Evolutionary conservation across 2,113 vertebrate species (phyloP), one percentile per base, ranked within the genome.

Genomic region (Lanius ludovicianus): DNA sequence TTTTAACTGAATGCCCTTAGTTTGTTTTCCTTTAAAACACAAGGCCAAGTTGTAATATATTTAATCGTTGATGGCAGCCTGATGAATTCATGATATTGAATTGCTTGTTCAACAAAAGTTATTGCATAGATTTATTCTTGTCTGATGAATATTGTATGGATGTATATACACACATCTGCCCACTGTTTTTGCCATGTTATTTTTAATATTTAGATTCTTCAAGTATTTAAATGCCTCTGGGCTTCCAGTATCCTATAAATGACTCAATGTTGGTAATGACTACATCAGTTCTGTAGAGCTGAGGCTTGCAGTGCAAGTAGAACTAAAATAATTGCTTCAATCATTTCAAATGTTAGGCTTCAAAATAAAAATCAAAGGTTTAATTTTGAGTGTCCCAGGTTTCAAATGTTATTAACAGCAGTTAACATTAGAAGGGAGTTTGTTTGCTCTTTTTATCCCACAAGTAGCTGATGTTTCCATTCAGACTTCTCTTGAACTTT

Each of bases 191-290:
- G 33, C 63, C 23, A 25, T 81, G 39, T 62, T 92, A 56, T 90
- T 96, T 96, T 88, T 94, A 93, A 89, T 96, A 75, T 78, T 92
- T 86, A 81, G 90, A 67, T 84, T 90, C 52, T 95, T 82, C 46
- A 70, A 86, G 88, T 90, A 64, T 93, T 95, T 84, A 81, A 88
- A 92, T 95, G 85, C 90, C 92, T 96, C 60, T 96, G 80, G 95
- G 92, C 73, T 97, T 90, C 71, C 64, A 81, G 90, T 80, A 68
- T n/a, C 82, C 85, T 89, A 41, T 93, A 90, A 95, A 93, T 92
- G 55, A 81, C 80, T 93, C n/a, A 30, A 75, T 84, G 73, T 52
- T 92, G 60, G 80, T 94, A 95, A 95, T 95, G 79, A 88, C 79
- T 96, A 4, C 68, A 46, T 93, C 55, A 15, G 83, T 95, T 87